Conservation (phyloP, 2,113 vertebrate species). For the Oreochromis niloticus region DNA sequence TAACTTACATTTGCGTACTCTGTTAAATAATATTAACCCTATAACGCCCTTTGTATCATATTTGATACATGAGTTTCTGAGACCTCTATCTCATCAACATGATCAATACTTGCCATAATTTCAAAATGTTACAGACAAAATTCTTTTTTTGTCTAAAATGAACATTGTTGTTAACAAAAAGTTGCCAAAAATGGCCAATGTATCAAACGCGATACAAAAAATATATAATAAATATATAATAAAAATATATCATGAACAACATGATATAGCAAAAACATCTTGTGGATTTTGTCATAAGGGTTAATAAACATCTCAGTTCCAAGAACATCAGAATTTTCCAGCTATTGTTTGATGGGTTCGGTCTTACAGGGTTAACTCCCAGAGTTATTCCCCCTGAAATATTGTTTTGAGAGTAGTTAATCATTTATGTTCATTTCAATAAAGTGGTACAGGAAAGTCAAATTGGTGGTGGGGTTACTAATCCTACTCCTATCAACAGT, state of each 20-base stretch:
- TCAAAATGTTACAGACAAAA: background rate
- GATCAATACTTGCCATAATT: background rate
- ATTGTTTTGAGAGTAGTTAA: background rate
- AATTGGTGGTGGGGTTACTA: background rate
- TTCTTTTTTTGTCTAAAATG: background rate
- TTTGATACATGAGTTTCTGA: background rate
- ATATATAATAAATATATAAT: background rate
- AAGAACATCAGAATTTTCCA: rapidly evolving
- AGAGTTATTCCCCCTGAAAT: background rate
- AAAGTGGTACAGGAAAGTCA: background rate
- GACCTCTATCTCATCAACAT: background rate
- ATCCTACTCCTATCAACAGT: background rate
- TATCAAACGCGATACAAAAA: background rate
- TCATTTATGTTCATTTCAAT: background rate
- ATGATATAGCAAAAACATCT: background rate
- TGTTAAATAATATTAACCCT: background rate
- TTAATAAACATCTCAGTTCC: background rate
- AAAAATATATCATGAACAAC: background rate
- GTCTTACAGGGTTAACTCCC: background rate
- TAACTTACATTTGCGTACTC: background rate
- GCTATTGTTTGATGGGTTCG: background rate
- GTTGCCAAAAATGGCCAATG: background rate
- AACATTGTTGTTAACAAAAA: background rate
- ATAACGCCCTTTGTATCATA: background rate
- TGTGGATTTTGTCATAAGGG: background rate